A percentile compares a stretch with the other conserved stretches of the same genome.
These are phyloP conservation scores for Peromyscus aztecus DNA, from an alignment of 2,797 vertebrate genomes.

Conservation along the genomic window DNA sequence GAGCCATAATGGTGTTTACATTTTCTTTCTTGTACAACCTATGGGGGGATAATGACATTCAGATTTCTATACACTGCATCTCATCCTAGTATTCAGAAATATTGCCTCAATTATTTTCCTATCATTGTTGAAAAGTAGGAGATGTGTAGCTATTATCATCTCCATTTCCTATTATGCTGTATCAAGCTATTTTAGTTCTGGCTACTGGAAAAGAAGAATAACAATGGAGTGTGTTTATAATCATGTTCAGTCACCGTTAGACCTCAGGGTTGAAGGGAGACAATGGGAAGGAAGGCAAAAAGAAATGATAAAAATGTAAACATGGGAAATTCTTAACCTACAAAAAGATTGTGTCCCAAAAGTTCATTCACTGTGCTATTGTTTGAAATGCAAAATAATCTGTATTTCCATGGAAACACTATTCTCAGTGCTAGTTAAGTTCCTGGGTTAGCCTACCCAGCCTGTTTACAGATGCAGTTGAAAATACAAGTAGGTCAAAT, in stretches of 20 bases:
- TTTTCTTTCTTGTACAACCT: constrained; percentile 68
- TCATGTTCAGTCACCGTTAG: constrained; percentile 67
- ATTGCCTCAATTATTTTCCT: constrained; percentile 82
- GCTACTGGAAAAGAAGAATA: constrained; percentile 64
- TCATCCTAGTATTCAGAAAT: constrained; percentile 78
- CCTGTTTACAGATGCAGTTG: constrained; percentile 56
- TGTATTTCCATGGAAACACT: constrained; percentile 72
- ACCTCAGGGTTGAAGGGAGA: constrained; percentile 57
- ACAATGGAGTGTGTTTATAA: constrained; percentile 69
- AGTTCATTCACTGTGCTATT: constrained; percentile 67
- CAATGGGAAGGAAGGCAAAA: constrained; percentile 68
- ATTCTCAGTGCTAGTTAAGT: constrained; percentile 61
- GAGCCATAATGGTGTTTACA: constrained; percentile 81
- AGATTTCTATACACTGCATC: constrained; percentile 72
- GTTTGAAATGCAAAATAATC: constrained; percentile 68
- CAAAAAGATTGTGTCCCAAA: constrained; percentile 50
- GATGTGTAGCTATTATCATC: constrained; percentile 79
- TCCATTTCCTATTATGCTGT: constrained; percentile 72
- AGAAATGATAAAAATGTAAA: constrained; percentile 76
- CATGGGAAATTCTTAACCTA: constrained; percentile 72
- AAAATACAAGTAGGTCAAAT: constrained; percentile 73
- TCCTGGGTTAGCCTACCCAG: constrained; percentile 42
- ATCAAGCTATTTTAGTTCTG: constrained; percentile 65
- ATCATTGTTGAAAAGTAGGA: constrained; percentile 80
- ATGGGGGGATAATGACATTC: constrained; percentile 77